Base-by-base conservation (phyloP, 2,797 vertebrate species). In the Bucorvus abyssinicus region DNA sequence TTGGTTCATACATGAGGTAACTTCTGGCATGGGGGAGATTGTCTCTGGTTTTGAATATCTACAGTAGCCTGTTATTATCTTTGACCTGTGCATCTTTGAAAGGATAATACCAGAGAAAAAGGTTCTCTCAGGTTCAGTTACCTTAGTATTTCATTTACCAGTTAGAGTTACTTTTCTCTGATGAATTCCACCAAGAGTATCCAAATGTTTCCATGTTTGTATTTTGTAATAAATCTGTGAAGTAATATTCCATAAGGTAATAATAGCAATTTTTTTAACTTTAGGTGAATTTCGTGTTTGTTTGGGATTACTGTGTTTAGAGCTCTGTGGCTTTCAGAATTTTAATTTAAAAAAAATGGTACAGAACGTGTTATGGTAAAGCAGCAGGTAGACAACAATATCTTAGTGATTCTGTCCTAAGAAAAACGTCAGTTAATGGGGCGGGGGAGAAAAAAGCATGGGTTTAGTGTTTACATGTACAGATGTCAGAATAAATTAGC, bases 361-460 rank as follows among this genome's bases (percentile, higher is more conserved):
- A 92, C 17, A 47, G 60, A 77, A 80, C 11, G 16, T 69, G 27
- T 90, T 78, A 21, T 6, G 30, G 84, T 88, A 55, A 74, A 91
- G 52, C 34, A 84, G 34, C 42, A 87, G 10, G 9, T 65, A 69
- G 57, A 42, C 45, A 64, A 68, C 34, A 32, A 15, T 64, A 88
- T 44, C 17, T 34, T 87, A 42, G 21, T 86, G 40, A 79, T 76
- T 79, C 9, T 24, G 55, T 40, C 16, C 34, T 26, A 60, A 86
- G 50, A 82, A 82, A 86, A 83, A 77, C 6, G 7, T 13, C 22
- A 60, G 20, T 23, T 79, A 67, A 68, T 29, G n/a, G 32, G 30
- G 32, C 10, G 18, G 49, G 34, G 17, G 23, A 13, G 4, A 17
- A 9, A 87, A 38, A 23, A 1, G 0, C 0, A 8, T 20, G 4